Evolutionary conservation across 2,888 invertebrate species (phyloP), one percentile per base, ranked within the genome.

Genomic region (Tuberolachnus salignus): DNA sequence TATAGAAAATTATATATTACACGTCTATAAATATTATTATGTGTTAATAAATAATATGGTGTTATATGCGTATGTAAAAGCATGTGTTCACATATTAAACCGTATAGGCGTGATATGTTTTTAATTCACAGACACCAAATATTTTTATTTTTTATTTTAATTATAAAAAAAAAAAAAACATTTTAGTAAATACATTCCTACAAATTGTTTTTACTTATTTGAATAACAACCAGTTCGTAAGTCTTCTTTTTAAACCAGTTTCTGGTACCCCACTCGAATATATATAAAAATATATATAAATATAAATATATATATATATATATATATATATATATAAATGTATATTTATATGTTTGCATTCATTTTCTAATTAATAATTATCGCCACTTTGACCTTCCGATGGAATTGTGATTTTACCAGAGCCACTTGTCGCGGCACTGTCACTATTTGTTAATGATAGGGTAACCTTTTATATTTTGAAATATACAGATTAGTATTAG

Each of bases 231-330:
- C 72, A 63, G 63, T 63, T 73, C 34, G 61, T 46, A 63, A n/a
- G 73, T 63, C 16, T 53, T 73, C 49, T 51, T 61, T 53, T 57
- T 42, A 73, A 73, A 73, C 73, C 73, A 73, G 73, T 73, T 73
- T 73, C 14, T 55, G 57, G 44, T 70, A 70, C 44, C 70, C 70
- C 57, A 23, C 70, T 42, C 11, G 19, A 34, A 53, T 55, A 21
- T 55, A 55, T 21, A 11, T 53, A 19, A 19, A n/a, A 4, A n/a
- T 2, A n/a, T 1, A 10, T 53, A 23, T 13, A 66, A 46, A n/a
- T n/a, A n/a, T n/a, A n/a, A n/a, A n/a, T n/a, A n/a, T n/a, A n/a
- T n/a, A n/a, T n/a, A n/a, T n/a, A n/a, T n/a, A n/a, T n/a, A n/a
- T n/a, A n/a, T n/a, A n/a, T n/a, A n/a, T n/a, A n/a, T n/a, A n/a